A percentile compares a stretch with the other conserved stretches of the same genome.
phyloP scores from a whole-genome alignment of 2,113 vertebrate genomes.

The Daubentonia madagascariensis region DNA sequence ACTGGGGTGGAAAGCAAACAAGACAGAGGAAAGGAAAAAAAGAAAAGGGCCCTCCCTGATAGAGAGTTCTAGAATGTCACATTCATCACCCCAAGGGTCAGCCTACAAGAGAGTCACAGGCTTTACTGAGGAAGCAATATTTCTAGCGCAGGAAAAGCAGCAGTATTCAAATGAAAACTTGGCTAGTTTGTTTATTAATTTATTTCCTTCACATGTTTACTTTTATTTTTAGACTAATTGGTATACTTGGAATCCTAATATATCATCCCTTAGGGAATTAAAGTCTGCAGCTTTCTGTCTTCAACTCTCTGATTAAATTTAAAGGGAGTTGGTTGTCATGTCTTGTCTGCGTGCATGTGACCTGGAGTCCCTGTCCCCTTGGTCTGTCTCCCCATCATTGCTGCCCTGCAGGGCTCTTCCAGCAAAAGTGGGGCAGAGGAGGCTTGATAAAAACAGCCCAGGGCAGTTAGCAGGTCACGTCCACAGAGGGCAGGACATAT shows the following conservation, averaged over 20 bases:
- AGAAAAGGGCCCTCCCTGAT: neutral
- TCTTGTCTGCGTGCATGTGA: neutral
- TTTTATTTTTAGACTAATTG: slow-evolving; percentile 74
- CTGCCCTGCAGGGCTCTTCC: neutral
- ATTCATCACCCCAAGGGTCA: neutral
- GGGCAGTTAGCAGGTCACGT: neutral
- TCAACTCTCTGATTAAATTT: slow-evolving; percentile 54
- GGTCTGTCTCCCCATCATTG: neutral
- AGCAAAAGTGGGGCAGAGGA: rapidly evolving
- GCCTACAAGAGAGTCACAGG: rapidly evolving
- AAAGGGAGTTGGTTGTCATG: neutral
- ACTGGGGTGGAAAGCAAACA: neutral
- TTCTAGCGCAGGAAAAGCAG: slow-evolving; percentile 49
- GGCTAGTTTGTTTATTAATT: slow-evolving; percentile 57
- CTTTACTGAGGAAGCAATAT: neutral
- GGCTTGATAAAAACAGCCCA: neutral
- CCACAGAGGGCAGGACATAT: rapidly evolving
- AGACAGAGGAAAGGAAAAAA: neutral
- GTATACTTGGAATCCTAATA: slow-evolving; percentile 65
- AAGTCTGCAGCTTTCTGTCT: slow-evolving; percentile 65
- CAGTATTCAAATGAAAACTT: slow-evolving; percentile 47
- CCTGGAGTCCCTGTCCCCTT: neutral
- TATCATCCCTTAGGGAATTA: slow-evolving; percentile 57
- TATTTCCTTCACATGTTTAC: slow-evolving; percentile 64
- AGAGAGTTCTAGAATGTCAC: neutral